Evolutionary conservation across 2,797 vertebrate species (phyloP), one percentile per base, ranked within the genome.

Genomic region (Anolis apletophallus): DNA sequence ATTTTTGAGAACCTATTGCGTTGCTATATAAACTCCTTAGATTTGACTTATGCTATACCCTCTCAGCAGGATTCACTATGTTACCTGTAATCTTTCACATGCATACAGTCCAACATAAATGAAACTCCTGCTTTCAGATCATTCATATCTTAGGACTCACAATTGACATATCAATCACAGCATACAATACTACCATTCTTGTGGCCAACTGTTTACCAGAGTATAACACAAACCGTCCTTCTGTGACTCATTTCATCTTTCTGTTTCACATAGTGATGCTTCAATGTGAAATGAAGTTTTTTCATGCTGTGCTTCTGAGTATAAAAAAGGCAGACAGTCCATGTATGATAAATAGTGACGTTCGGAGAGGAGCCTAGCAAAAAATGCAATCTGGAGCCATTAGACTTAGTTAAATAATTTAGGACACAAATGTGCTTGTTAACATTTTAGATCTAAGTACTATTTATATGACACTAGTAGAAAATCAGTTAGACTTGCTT

Each of bases 261-360:
- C 94, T 97, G 96, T 95, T 97, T 97, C 97, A 97, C 91, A 95
- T 89, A 94, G 97, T 95, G 97, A 98, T 96, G 97, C 97, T 97
- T 97, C 97, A 98, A 96, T 96, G 97, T 95, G 95, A 98, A 98
- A 98, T 97, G 97, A 97, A 97, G 95, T 97, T 97, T 96, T 95
- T 97, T 97, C 97, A 98, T 94, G 97, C 97, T 98, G 97, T 96
- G 97, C 97, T 96, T 97, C 97, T 97, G 96, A 97, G 96, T 96
- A 97, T 96, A 94, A 96, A 97, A 97, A 95, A 97, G 96, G 96
- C 55, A 96, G 94, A 96, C 40, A 96, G 94, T 95, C 96, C 95
- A 96, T 93, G 97, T 95, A 96, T 97, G 97, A 97, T 97, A 97
- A 97, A 98, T 97, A 95, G 95, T 94, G 96, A 96, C 92, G 96